phyloP scores from a whole-genome alignment of 2,113 vertebrate species.

The Phaethon lepturus region DNA sequence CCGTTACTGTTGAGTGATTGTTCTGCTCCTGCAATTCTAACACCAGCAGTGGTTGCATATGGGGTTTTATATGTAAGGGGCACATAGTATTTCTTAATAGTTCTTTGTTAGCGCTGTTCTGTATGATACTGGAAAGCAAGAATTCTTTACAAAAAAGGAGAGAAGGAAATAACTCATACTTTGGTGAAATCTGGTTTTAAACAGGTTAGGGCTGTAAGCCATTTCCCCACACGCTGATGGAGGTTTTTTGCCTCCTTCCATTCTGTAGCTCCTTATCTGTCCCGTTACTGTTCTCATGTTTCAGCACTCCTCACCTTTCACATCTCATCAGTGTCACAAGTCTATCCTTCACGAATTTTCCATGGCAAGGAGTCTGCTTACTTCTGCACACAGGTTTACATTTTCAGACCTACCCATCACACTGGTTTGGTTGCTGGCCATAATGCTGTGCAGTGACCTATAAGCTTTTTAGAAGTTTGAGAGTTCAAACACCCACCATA shows the following conservation, averaged over 20 bases:
- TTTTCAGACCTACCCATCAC: background rate
- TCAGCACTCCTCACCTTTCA: background rate
- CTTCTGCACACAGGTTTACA: background rate
- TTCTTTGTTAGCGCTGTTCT: background rate
- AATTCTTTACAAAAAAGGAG: background rate
- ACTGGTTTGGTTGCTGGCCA: background rate
- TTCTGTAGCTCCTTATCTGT: background rate
- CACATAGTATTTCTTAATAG: background rate
- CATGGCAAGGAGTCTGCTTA: background rate
- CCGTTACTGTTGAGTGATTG: background rate
- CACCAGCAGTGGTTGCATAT: fast-evolving
- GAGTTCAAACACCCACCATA: background rate
- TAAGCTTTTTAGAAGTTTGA: background rate
- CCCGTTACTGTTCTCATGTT: background rate
- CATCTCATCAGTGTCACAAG: background rate
- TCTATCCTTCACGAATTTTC: background rate
- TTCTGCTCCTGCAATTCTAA: background rate
- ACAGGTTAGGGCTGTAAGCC: background rate
- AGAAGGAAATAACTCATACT: background rate
- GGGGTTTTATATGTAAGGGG: background rate
- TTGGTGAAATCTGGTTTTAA: background rate
- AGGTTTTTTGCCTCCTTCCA: fast-evolving
- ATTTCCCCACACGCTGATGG: fast-evolving
- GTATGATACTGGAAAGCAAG: background rate
- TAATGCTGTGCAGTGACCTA: background rate